Base-by-base conservation (phyloP, 2,888 invertebrate species). In the Aleiodes alternator region DNA sequence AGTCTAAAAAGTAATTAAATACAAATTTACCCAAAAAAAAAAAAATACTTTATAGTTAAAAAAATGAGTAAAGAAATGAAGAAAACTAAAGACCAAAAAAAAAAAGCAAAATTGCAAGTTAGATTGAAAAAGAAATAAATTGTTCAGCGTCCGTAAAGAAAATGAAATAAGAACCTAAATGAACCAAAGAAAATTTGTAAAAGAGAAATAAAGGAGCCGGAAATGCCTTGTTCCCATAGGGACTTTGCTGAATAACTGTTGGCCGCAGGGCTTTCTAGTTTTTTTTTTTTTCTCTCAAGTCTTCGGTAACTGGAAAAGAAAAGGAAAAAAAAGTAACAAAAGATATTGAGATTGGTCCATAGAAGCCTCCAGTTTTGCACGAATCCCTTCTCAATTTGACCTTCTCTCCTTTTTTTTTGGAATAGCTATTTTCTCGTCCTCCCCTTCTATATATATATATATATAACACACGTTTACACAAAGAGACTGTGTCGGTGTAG, bases 251-350 rank as follows among this genome's bases (percentile, higher is more conserved):
- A 76, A 69, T 48, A 61, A 64, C 53, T 51, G 9, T 50, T 69
- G 43, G 57, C 55, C 43, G 12, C 69, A 69, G 66, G 43, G 66
- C 71, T 48, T 43, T 50, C 31, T 12, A 56, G 56, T 16, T 76
- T 64, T 48, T 59, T 76, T 34, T 34, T 34, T 34, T 34, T 6
- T 72, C 48, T 34, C 34, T 72, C 48, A 50, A 69, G 69, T 73
- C 61, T 64, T 75, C 64, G 56, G 38, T 14, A 76, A 66, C 61
- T 7, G 56, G 59, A 66, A 72, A 61, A 64, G 38, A 48, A 69
- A 68, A 66, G 12, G 50, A 56, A 64, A n/a, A 48, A 69, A 71
- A 66, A 12, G 50, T 48, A 23, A 72, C 72, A 76, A 76, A 76
- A 69, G 68, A 51, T 34, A 48, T 69, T 68, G 59, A 38, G 66